Base-by-base conservation (phyloP, 2,888 invertebrate species). In the Syrphus vitripennis region DNA sequence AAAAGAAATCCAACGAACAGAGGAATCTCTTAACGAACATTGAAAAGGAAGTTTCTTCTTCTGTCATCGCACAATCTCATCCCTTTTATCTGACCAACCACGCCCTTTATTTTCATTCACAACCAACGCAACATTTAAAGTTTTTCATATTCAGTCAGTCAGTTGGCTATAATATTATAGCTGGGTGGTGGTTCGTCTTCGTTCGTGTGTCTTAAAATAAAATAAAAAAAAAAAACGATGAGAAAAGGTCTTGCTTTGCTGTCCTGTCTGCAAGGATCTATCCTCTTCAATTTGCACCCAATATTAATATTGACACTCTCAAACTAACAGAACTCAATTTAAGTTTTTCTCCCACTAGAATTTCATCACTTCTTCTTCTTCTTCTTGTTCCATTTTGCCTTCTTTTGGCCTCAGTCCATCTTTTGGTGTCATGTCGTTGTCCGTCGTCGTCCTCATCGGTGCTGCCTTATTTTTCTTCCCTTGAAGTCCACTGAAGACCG, bases 241-340 rank as follows among this genome's bases (percentile, higher is more conserved):
- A 31, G 63, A 14, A 24, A 57, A 16, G 37, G 37, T 67, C 65
- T 12, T 34, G 45, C n/a, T n/a, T 31, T 31, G 3, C n/a, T 42
- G 40, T 61, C 80, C n/a, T 42, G 40, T 61, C 80, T 76, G 57
- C 63, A 40, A 67, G 72, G 55, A 83, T 65, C 77, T 78, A 78
- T 83, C 83, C 77, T 74, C 78, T 74, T 83, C 83, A 78, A 83
- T 83, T 83, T 83, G 83, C 83, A 83, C 83, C 78, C 83, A 78
- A 83, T 83, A 83, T 83, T 83, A 83, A 83, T 83, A 78, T 83
- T 83, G 83, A 83, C 83, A 83, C 83, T 83, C 83, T 83, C 83
- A 72, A 78, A 78, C 83, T 83, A 83, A 74, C 83, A 78, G 83
- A 83, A 83, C 83, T 83, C 83, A 78, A 83, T 83, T 83, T 74